These are phyloP conservation scores for Diorhabda carinulata DNA, from an alignment of 1,140 invertebrate genomes.

Conservation along the genomic window DNA sequence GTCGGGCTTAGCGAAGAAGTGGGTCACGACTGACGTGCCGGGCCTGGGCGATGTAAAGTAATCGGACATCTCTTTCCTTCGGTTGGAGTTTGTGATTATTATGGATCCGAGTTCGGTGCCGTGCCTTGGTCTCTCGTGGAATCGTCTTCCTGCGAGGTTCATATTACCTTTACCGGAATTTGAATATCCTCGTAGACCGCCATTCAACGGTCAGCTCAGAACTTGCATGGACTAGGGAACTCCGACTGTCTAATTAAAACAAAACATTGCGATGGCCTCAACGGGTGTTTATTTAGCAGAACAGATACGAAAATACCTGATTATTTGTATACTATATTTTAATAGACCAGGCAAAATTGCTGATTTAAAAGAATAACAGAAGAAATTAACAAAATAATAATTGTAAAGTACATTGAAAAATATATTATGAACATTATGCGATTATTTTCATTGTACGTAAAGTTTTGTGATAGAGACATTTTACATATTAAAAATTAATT, in stretches of 20 bases:
- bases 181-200: constrained; percentile 49
- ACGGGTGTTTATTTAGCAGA: too few species aligned
- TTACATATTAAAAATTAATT: too few species aligned
- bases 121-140: constrained; percentile 35
- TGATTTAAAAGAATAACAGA: too few species aligned
- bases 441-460: too few species aligned
- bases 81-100: not conserved
- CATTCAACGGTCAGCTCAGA: constrained; percentile 70
- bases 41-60: constrained; percentile 29
- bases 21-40: constrained; percentile 44
- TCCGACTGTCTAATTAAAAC: constrained; percentile 84
- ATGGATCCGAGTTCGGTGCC: constrained; percentile 35
- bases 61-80: constrained; percentile 30
- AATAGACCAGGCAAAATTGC: too few species aligned
- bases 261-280: constrained; percentile 76
- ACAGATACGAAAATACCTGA: too few species aligned
- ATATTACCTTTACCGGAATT: not conserved
- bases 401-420: too few species aligned
- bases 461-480: too few species aligned
- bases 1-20: constrained; percentile 57
- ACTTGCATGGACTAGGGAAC: constrained; percentile 76
- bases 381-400: too few species aligned
- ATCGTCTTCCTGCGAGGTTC: constrained; percentile 32
- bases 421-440: too few species aligned
- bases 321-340: too few species aligned